Base-by-base conservation (phyloP, 2,797 vertebrate species). In the Malurus leucopterus region DNA sequence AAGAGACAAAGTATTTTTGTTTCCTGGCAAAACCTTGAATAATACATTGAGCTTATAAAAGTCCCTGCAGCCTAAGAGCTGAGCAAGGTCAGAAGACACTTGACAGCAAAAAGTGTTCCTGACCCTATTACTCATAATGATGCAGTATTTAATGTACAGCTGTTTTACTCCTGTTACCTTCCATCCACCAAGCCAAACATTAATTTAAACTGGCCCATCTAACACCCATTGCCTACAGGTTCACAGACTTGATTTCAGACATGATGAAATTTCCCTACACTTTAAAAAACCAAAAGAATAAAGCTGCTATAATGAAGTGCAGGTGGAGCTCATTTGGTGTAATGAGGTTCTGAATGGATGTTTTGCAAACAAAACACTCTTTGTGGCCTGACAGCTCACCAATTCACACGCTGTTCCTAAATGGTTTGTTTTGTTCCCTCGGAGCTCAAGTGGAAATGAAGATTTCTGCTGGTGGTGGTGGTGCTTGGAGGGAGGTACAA, bases 281-380 rank as follows among this genome's bases (percentile, higher is more conserved):
- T 81, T 70, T 0, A 6, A 36, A n/a, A 67, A 43, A 7, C 30
- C 30, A 40, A 20, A 24, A 16, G 7, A 22, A 34, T 43, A 23
- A 72, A 55, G 13, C 49, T 11, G 47, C 72, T 77, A 15, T 92
- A 63, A 85, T 71, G 41, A 44, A 72, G 83, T 50, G 30, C 75
- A 87, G 61, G 77, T 89, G 86, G 62, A 93, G 58, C 86, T 89
- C 83, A 36, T 76, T 67, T 74, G 62, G 91, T 85, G 64, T 93
- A 95, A 92, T 80, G 59, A 94, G 44, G 18, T 38, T 90, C 79
- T 87, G 72, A 92, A 91, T 17, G 23, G 46, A 12, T 65, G 43
- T 82, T 93, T 49, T 77, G 76, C 73, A 90, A 90, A 90, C 62
- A 51, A 18, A 78, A n/a, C 54, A 44, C n/a, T 79, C 81, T 19